Base-by-base conservation (phyloP, 2,797 vertebrate species). In the Toxotes lorentzi region DNA sequence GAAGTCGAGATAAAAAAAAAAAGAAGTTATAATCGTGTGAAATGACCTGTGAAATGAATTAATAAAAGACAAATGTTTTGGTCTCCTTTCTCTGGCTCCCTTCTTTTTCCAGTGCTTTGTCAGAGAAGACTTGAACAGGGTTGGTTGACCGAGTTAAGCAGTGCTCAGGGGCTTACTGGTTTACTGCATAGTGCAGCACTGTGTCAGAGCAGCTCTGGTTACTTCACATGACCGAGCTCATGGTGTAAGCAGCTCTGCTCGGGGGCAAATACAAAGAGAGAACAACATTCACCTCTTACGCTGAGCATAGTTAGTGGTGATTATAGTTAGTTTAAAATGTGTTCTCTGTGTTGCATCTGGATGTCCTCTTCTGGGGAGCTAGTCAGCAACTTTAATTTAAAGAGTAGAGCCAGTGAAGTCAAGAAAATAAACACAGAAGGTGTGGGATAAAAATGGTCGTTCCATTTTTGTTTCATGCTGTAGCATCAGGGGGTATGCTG, bases 11-110 rank as follows among this genome's bases (percentile, higher is more conserved):
- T 77, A 57, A 70, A 76, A 47, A 70, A 78, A 79, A 77, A 76
- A 47, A 71, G 76, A 79, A 77, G 38, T 59, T 86, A 74, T 86
- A 87, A 90, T 81, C 90, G 80, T 95, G 89, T 94, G 83, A 91
- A 90, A 87, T 93, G 47, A 90, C 86, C 73, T 94, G 92, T 95
- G 89, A 92, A 92, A 88, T 89, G 35, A 71, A 83, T 79, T 48
- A 95, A 95, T 95, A 95, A 95, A 95, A 83, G 77, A 90, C 73
- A 82, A 86, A 76, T 91, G 54, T 93, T 89, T 86, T 82, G 89
- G 70, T 86, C 61, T 82, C 40, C 60, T 85, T 41, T 86, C 68
- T 87, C 79, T 76, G 86, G 78, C 77, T 89, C 62, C 66, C 79
- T 79, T 94, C 74, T 89, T 88, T 89, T 78, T 51, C 66, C 62